Evolutionary conservation across 2,797 vertebrate species (phyloP), one percentile per base, ranked within the genome.

Genomic region (Thripadectes ignobilis): DNA sequence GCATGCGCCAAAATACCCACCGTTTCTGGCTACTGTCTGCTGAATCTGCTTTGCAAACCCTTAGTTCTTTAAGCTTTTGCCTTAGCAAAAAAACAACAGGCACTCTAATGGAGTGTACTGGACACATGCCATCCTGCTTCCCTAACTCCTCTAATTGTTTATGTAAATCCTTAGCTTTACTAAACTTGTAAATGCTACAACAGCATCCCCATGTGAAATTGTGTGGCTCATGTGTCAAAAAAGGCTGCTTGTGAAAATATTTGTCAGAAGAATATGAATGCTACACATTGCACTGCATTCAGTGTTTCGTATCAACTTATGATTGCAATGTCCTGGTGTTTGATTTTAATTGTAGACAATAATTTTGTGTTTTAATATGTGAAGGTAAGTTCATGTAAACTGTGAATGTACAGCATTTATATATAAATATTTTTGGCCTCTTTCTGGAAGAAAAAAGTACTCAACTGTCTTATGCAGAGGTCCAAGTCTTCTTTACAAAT

Each of bases 1-100:
- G 98, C 98, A 98, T 98, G 98, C 98, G 97, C 97, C 98, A 97
- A 98, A 95, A 95, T 96, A 95, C 96, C 97, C 98, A 98, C 97
- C 55, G 97, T 98, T 97, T 97, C 97, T 97, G 97, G 98, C 97
- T 98, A 96, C 92, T 97, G 97, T 98, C 96, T 98, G 98, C 98
- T 98, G 97, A 98, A 97, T 97, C 96, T 97, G 98, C 98, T 98
- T 98, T 97, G 98, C 98, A 96, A 98, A 96, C 96, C 97, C 95
- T 95, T 82, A 80, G 97, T 98, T 97, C 95, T 97, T 97, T 97
- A 94, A 98, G 98, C 98, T 98, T 98, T 96, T 94, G 98, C 98
- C 97, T 96, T 95, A 97, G 96, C 97, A 76, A 80, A 96, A 95
- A 96, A 81, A 45, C 3, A 96, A 96, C 95, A 97, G 86, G 30